Evolutionary conservation across 2,113 vertebrate species (phyloP), one percentile per base, ranked within the genome.

Genomic region (Protobothrops mucrosquamatus): DNA sequence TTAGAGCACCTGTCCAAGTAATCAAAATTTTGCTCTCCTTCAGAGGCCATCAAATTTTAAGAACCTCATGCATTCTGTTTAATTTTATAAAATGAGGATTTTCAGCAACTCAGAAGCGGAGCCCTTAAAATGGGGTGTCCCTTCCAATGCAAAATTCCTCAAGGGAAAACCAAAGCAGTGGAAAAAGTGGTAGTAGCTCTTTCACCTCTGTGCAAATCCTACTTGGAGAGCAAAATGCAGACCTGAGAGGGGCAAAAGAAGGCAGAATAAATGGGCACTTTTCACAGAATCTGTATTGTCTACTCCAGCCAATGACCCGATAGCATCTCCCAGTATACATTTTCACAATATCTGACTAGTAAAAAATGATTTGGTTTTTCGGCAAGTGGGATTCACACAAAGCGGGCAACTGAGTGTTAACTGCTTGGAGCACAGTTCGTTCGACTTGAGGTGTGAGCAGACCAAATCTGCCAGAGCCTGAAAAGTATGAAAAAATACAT

Each of bases 401-500:
- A 99, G 98, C 0, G 99, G 99, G 54, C 99, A 99, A 93, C 98
- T 98, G 59, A 99, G 98, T 6, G 98, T 98, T 95, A 99, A 95
- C 98, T 99, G 99, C 64, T 97, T 98, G n/a, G 99, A 99, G 95
- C 99, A 99, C 54, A 98, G 91, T 96, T 98, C 95, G 0, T 99
- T 98, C 4, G 98, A 98, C 96, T 98, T 98, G 90, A 99, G 95
- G 94, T 99, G 99, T 0, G 98, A 96, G 89, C 96, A 97, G 91
- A 99, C 99, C 97, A 99, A 91, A 88, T 99, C 98, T 0, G 99
- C 99, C 93, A 99, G 97, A 2, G 99, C 99, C 99, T 99, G 97
- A 15, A 94, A 95, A 94, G 6, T 93, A 81, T 1, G 3, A 81
- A 81, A 81, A 39, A 89, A 59, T 0, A 4, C 64, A 12, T 10